Evolutionary conservation across 1,140 invertebrate species (phyloP).

Genomic region (Homarus americanus): DNA sequence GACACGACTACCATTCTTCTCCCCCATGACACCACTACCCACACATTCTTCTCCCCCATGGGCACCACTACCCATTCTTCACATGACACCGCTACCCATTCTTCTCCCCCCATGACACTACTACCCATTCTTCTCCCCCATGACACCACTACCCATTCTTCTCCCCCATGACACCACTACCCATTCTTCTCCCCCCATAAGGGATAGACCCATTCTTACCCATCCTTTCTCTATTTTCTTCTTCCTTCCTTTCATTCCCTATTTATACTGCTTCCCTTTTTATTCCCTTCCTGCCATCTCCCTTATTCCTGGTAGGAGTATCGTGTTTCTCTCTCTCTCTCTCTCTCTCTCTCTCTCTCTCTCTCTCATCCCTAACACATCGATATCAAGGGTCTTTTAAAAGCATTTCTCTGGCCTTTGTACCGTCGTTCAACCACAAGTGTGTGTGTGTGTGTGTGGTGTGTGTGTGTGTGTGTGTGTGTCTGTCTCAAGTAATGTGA

Average conservation of each 20-base stretch:
- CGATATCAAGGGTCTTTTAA: neutral
- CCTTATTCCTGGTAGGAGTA: neutral
- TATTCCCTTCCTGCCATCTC: neutral
- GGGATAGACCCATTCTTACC: too few relatives aligned
- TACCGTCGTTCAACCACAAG: neutral
- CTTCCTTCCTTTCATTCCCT: neutral
- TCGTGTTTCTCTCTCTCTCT: neutral
- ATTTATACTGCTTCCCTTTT: neutral
- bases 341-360: constrained; percentile 3
- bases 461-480: neutral
- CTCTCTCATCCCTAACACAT: constrained; percentile 33
- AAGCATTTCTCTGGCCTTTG: neutral
- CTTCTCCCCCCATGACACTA: neutral
- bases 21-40: neutral
- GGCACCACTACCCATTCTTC: too few relatives aligned
- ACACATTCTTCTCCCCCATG: neutral
- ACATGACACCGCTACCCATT: neutral
- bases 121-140: neutral
- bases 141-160: neutral
- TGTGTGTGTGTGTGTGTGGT: neutral
- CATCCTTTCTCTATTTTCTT: neutral
- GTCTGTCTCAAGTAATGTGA: too few relatives aligned
- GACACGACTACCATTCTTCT: neutral
- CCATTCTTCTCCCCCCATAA: neutral
- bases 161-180: neutral